A percentile compares a stretch with the other conserved stretches of the same genome.
Conservation (phyloP, 2,113 vertebrate genomes). For the Poecilia latipinna region DNA sequence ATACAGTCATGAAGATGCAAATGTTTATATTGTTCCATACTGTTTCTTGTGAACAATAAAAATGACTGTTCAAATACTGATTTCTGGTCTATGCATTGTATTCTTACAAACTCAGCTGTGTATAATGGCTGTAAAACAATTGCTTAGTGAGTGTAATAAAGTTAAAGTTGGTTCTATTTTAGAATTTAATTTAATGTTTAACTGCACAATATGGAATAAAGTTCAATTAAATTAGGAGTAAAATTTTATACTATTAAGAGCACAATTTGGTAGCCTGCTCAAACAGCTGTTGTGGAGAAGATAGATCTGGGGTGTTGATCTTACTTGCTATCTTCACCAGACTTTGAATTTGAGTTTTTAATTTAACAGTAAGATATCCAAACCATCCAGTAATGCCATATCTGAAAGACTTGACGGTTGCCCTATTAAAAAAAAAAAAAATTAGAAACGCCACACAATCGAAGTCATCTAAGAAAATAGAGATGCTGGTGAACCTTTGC, state of each 20-base stretch:
- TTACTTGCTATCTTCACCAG: too few species aligned
- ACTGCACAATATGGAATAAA: neutral
- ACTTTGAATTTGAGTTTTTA: too few species aligned
- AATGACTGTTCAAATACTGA: neutral
- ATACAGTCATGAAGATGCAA: slow-evolving; percentile 13
- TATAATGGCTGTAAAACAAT: neutral
- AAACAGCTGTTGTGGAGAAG: too few species aligned
- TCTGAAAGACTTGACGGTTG: too few species aligned
- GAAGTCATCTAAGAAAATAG: too few species aligned
- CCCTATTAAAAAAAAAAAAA: too few species aligned
- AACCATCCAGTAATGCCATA: too few species aligned
- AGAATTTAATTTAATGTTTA: neutral
- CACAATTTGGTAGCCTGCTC: too few species aligned
- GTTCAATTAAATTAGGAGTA: neutral
- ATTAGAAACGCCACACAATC: too few species aligned
- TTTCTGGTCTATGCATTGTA: neutral
- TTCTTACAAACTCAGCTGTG: neutral
- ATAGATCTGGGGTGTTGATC: too few species aligned
- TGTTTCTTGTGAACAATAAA: slow-evolving; percentile 29
- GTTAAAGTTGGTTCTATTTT: neutral
- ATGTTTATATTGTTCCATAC: slow-evolving; percentile 32
- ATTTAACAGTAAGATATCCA: too few species aligned
- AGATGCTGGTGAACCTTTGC: too few species aligned
- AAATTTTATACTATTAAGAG: neutral
- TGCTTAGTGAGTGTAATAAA: neutral